Base-by-base conservation (phyloP, 1,140 invertebrate species). In the Micrasema longulum region DNA sequence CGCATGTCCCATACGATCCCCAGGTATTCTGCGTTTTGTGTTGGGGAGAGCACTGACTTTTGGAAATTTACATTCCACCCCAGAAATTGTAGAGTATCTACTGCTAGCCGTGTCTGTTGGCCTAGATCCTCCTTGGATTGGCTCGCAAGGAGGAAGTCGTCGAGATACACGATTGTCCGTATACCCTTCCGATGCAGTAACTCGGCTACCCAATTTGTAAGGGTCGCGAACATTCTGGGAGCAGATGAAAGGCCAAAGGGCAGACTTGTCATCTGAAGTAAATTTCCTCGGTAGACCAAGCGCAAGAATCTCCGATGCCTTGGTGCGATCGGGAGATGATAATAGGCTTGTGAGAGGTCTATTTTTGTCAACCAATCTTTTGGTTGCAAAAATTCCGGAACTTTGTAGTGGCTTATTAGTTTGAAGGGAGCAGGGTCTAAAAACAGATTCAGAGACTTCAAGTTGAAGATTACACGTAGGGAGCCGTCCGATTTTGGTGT, bases 201-300 rank as follows among this genome's bases (percentile, higher is more conserved):
- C 55, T 77, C 76, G 35, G 78, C 78, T 7, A 73, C 75, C 78
- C 77, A 80, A 52, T 79, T 78, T 35, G 76, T 77, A 7, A 79
- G 35, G 0, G 71, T 50, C 9, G 75, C 52, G 60, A 79, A 79
- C 9, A 69, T 78, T 36, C 38, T 68, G 14, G 71, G 73, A 63
- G 78, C 76, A 11, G 75, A 64, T 77, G 73, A 10, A 52, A 31
- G 16, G 57, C 12, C 73, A 73, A 74, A 72, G 22, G 50, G 50
- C 50, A 26, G 20, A 52, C 22, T 20, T 4, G 50, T 52, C 50
- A 52, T 52, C 50, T 52, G 22, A 5, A 52, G 50, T 20, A 16
- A 52, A 23, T 52, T 9, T 20, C 50, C 50, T 22, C 50, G 16
- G 50, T 52, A 52, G 9, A 52, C 22, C 16, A 52, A 9, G 11